Conservation (phyloP, 2,797 vertebrate species). For the Pseudomugil gertrudae region DNA sequence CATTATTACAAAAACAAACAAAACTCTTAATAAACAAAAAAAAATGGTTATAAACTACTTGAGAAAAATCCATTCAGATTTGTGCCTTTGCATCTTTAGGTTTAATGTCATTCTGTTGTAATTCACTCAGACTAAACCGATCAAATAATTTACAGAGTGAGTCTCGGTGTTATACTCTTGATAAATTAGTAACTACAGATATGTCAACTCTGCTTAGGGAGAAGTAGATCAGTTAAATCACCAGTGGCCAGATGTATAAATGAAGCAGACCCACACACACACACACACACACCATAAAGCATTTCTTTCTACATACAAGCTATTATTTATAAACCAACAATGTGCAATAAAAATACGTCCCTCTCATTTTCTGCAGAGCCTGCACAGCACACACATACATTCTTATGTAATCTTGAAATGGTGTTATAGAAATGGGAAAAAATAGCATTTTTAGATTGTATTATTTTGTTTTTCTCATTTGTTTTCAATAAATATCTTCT, state of each 20-base stretch:
- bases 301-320: neutral
- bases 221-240: slow-evolving; percentile 20
- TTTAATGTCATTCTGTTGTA: neutral
- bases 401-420: too few relatives aligned
- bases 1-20: slow-evolving; percentile 12
- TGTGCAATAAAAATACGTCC: neutral
- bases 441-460: too few relatives aligned
- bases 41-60: too few relatives aligned
- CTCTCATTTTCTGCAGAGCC: too few relatives aligned
- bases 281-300: neutral
- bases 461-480: too few relatives aligned
- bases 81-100: neutral
- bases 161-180: neutral
- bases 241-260: neutral
- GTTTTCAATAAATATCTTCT: too few relatives aligned
- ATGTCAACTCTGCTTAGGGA: slow-evolving; percentile 18
- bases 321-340: neutral
- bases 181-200: slow-evolving; percentile 21
- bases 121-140: neutral
- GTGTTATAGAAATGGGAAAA: too few relatives aligned
- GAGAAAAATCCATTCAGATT: neutral
- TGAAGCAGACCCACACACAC: neutral
- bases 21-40: too few relatives aligned
- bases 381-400: too few relatives aligned
- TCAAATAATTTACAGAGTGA: neutral